Evolutionary conservation across 64 coral and sea anemone species (phyloP).

Genomic region (Exaiptasia diaphana): DNA sequence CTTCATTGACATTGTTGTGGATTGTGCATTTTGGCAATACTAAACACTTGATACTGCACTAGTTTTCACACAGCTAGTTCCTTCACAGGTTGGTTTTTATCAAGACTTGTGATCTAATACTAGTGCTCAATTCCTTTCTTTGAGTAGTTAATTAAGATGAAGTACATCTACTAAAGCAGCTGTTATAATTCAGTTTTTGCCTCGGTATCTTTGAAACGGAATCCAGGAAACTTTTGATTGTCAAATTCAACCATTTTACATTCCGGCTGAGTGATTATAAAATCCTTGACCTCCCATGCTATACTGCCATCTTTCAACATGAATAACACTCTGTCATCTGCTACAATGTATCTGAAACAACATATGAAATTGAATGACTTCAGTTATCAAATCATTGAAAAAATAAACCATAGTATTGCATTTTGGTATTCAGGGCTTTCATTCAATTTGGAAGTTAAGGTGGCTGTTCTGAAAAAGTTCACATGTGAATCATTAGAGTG

Average conservation of each 20-base stretch:
- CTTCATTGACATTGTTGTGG: too few relatives aligned
- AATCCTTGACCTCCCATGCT: slow-evolving; percentile 97
- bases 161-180: too few relatives aligned
- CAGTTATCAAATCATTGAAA: neutral
- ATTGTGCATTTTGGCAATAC: too few relatives aligned
- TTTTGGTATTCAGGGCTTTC: neutral
- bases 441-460: too few relatives aligned
- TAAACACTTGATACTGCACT: too few relatives aligned
- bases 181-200: slow-evolving; percentile 58
- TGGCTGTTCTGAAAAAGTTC: too few relatives aligned
- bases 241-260: slow-evolving; percentile 95
- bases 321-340: slow-evolving; percentile 81
- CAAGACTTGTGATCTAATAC: too few relatives aligned
- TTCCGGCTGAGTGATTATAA: slow-evolving; percentile 83
- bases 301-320: slow-evolving; percentile 86
- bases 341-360: slow-evolving; percentile 79
- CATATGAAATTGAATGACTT: neutral
- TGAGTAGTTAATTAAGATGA: too few relatives aligned
- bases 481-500: too few relatives aligned
- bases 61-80: too few relatives aligned
- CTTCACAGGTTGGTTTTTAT: too few relatives aligned
- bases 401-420: neutral
- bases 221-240: slow-evolving; percentile 94
- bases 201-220: neutral
- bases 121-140: too few relatives aligned